A percentile compares a stretch with the other conserved stretches of the same genome.
Evolutionary conservation across 1,140 invertebrate genomes (phyloP).

Genomic region (Zeugodacus cucurbitae): DNA sequence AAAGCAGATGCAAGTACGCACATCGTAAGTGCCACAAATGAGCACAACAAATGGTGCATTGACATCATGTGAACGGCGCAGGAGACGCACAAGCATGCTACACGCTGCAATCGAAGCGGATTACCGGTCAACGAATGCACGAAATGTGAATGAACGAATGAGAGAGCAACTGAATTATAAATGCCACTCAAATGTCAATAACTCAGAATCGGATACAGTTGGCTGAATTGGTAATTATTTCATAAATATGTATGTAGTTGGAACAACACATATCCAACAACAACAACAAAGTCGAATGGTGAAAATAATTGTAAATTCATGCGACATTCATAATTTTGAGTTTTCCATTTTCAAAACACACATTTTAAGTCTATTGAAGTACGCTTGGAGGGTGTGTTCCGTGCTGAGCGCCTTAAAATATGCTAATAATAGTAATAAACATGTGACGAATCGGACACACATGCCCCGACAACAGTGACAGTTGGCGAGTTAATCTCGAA

Average conservation of each 20-base stretch:
- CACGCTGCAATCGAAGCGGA: background rate
- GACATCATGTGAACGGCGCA: background rate
- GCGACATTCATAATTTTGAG: background rate
- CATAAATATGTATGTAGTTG: background rate
- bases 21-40: background rate
- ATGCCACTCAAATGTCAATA: slow-evolving; percentile 37
- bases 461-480: background rate
- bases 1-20: background rate
- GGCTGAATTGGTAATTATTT: background rate
- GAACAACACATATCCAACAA: too few species aligned
- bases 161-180: background rate
- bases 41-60: slow-evolving; percentile 15
- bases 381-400: background rate
- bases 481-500: slow-evolving; percentile 25
- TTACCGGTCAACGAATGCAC: background rate
- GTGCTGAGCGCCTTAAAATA: background rate
- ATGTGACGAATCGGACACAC: slow-evolving; percentile 4
- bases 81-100: background rate
- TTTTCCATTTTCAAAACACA: background rate
- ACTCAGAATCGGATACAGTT: background rate
- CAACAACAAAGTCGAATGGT: background rate
- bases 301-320: slow-evolving; percentile 22
- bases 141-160: background rate
- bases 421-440: slow-evolving; percentile 37
- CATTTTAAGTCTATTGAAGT: background rate